Evolutionary conservation across 2,888 invertebrate genomes (phyloP).

Genomic region (Eupithecia centaureata): DNA sequence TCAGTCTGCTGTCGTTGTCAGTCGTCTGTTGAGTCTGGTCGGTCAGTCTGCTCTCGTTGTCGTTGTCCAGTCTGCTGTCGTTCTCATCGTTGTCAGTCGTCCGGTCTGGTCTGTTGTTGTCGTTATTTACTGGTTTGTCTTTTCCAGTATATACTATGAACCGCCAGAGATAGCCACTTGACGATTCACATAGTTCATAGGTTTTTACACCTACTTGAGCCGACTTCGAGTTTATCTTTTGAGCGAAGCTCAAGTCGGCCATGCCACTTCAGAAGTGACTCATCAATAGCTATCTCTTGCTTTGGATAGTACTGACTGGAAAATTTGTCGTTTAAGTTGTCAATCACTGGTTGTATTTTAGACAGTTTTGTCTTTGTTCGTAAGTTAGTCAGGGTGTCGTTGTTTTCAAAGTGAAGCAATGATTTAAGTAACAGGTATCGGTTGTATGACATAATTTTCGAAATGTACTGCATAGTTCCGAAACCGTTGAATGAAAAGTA

Average conservation of each 20-base stretch:
- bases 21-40: constrained; percentile 10
- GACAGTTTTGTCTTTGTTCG: constrained; percentile 15
- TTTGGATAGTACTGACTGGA: constrained; percentile 21
- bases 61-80: constrained; percentile 9
- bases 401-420: constrained; percentile 42
- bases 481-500: constrained; percentile 45
- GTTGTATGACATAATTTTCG: constrained; percentile 45
- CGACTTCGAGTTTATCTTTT: constrained; percentile 6
- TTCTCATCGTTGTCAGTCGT: constrained; percentile 13
- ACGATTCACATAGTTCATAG: constrained; percentile 19
- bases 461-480: constrained; percentile 42
- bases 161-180: constrained; percentile 20
- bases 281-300: constrained; percentile 24
- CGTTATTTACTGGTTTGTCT: constrained; percentile 7
- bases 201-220: constrained; percentile 20
- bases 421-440: constrained; percentile 41
- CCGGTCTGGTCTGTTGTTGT: constrained; percentile 9
- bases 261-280: constrained; percentile 20
- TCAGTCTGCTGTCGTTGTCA: constrained; percentile 10
- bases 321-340: constrained; percentile 24
- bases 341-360: constrained; percentile 22
- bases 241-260: constrained; percentile 11
- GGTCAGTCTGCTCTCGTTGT: constrained; percentile 9
- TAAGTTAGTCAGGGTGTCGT: constrained; percentile 14
- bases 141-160: constrained; percentile 17